Evolutionary conservation across 2,113 vertebrate genomes (phyloP).

Genomic region (Grammomys surdaster): DNA sequence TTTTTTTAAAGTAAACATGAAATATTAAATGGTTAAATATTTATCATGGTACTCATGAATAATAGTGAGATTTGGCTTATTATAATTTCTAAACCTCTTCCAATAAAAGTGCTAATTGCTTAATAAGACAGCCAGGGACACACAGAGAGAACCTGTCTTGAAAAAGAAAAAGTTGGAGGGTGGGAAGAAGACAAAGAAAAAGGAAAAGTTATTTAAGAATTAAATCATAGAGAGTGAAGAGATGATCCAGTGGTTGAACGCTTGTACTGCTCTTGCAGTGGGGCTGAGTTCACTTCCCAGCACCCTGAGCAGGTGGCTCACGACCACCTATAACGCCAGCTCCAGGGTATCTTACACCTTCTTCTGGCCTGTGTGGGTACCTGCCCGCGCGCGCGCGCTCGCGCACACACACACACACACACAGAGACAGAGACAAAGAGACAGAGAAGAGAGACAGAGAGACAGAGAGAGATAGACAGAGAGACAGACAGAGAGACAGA

Average conservation of each 20-base stretch:
- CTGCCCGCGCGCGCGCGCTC: too few relatives aligned
- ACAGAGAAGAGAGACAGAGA: too few relatives aligned
- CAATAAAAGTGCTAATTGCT: constrained; percentile 13
- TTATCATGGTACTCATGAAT: not conserved
- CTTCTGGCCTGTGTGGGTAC: not conserved
- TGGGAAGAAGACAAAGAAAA: too few relatives aligned
- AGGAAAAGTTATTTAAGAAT: constrained; percentile 16
- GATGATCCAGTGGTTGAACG: not conserved
- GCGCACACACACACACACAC: not conserved
- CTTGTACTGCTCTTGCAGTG: not conserved
- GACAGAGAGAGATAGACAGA: not conserved
- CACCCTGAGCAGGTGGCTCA: not conserved
- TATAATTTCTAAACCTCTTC: constrained; percentile 13
- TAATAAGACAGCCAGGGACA: not conserved
- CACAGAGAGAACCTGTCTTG: too few relatives aligned
- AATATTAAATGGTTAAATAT: not conserved
- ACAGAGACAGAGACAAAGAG: not conserved
- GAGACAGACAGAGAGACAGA: too few relatives aligned
- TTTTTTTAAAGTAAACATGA: not conserved
- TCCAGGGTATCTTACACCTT: not conserved
- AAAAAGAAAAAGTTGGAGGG: too few relatives aligned
- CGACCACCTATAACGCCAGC: not conserved
- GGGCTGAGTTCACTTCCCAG: not conserved
- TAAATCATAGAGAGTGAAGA: not conserved
- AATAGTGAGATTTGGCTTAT: not conserved